Conservation (phyloP, 2,797 vertebrate genomes). For the Pantherophis alleghaniensis region DNA sequence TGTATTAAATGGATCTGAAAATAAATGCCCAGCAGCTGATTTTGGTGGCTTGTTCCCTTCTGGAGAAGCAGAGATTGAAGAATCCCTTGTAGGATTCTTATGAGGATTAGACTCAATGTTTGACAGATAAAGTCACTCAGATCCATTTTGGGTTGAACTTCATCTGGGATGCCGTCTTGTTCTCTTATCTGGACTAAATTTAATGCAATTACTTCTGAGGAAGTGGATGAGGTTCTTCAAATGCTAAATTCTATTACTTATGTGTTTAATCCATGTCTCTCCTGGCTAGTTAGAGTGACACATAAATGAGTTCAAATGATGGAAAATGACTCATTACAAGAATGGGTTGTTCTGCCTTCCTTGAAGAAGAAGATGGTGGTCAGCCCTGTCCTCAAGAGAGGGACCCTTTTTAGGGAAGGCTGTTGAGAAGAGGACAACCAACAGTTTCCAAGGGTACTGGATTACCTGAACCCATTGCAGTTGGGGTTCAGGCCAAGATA, state of each 20-base stretch:
- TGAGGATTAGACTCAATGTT: neutral
- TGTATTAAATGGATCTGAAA: neutral
- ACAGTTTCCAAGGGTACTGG: neutral
- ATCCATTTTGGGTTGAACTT: neutral
- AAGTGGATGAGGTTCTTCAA: neutral
- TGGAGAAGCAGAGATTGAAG: neutral
- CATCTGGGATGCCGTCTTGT: neutral
- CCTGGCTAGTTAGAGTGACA: neutral
- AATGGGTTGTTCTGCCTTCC: neutral
- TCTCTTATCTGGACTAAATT: neutral
- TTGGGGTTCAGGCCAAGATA: neutral
- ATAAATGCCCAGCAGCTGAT: neutral
- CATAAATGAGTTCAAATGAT: neutral
- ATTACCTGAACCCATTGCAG: neutral
- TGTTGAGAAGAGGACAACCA: neutral
- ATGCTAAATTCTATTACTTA: neutral
- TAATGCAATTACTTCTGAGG: neutral
- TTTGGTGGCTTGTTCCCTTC: neutral
- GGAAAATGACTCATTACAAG: neutral
- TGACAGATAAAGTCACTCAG: neutral
- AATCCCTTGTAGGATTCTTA: neutral
- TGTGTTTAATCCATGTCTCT: neutral
- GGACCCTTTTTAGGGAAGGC: neutral
- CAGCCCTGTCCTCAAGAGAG: neutral
- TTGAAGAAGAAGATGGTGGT: neutral